Conservation (phyloP, 2,888 invertebrate genomes). For the Synanthedon vespiformis region DNA sequence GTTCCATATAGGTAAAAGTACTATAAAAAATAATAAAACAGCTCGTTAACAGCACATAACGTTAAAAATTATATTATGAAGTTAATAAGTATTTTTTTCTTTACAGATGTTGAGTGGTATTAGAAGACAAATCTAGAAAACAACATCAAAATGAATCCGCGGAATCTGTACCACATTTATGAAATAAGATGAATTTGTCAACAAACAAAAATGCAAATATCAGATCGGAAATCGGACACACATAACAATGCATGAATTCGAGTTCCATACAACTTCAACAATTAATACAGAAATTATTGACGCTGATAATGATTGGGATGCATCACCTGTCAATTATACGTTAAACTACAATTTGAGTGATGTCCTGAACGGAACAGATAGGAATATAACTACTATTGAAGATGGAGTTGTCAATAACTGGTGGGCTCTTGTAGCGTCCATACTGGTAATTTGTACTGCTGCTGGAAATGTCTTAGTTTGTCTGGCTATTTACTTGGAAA, state of each 20-base stretch:
- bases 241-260: constrained; percentile 51
- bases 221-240: constrained; percentile 16
- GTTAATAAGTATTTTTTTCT: constrained; percentile 9
- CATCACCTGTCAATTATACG: constrained; percentile 17
- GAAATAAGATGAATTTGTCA: constrained; percentile 53
- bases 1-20: too few species aligned
- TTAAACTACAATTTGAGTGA: constrained; percentile 12
- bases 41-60: too few species aligned
- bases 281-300: constrained; percentile 12
- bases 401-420: constrained; percentile 72
- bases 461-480: constrained; percentile 95
- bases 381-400: constrained; percentile 18
- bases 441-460: constrained; percentile 86
- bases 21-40: too few species aligned
- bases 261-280: constrained; percentile 16
- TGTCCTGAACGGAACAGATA: constrained; percentile 21
- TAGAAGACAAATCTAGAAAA: constrained; percentile 8
- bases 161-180: constrained; percentile 42
- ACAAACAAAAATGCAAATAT: constrained; percentile 39
- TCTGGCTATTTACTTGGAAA: constrained; percentile 91
- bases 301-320: constrained; percentile 18
- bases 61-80: too few species aligned
- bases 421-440: constrained; percentile 83
- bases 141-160: constrained; percentile 27
- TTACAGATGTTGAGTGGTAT: constrained; percentile 33